Percentiles rank a stretch among this genome's conserved stretches.
Conservation (phyloP, 1,140 invertebrate genomes). For the Neodiprion pinetum region DNA sequence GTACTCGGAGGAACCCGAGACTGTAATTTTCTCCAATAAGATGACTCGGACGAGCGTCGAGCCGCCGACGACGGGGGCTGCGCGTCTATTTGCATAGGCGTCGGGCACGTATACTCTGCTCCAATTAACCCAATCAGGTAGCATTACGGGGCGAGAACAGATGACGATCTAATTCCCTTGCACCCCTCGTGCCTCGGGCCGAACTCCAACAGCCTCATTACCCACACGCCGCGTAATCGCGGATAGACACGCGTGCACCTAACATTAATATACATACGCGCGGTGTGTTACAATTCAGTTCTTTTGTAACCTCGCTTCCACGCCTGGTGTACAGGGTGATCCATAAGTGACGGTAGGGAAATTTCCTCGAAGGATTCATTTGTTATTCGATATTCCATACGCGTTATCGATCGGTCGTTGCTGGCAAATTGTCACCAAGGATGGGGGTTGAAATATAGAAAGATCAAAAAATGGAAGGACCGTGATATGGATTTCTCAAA, state of each 20-base stretch:
- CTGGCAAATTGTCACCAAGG: no score
- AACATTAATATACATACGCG: not conserved
- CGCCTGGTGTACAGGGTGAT: no score
- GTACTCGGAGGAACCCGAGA: no score
- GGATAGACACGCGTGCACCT: not conserved
- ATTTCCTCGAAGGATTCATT: not conserved
- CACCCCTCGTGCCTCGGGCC: not conserved
- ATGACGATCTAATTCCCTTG: slow-evolving; percentile 50
- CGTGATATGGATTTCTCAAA: no score
- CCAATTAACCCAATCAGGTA: slow-evolving; percentile 50
- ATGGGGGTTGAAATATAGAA: no score
- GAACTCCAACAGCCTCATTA: not conserved
- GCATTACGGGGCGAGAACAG: slow-evolving; percentile 43
- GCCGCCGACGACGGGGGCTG: no score
- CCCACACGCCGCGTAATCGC: not conserved
- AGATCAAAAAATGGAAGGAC: no score
- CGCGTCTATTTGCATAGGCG: no score
- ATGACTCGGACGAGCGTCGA: no score
- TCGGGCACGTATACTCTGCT: slow-evolving; percentile 10
- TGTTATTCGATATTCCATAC: not conserved
- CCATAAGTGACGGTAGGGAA: no score
- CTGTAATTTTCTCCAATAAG: no score
- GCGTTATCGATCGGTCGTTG: not conserved
- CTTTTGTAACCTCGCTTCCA: no score
- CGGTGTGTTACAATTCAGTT: not conserved